Base-by-base conservation (phyloP, 2,113 vertebrate species). In the Menidia beryllina region DNA sequence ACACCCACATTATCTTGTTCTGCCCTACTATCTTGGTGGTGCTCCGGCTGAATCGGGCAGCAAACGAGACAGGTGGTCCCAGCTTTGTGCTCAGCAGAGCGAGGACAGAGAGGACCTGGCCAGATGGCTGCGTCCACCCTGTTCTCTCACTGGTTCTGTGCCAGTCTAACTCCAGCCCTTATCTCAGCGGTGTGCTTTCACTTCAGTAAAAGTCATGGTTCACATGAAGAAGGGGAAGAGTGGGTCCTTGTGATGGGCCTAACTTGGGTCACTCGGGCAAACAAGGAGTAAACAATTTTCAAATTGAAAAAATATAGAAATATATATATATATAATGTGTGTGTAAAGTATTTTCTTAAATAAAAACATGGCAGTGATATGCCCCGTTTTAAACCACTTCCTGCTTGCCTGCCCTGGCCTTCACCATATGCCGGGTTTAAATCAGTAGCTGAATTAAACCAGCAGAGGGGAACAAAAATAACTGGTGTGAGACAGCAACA, bases 71-170 rank as follows among this genome's bases (percentile, higher is more conserved):
- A 87, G 85, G 78, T 88, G 89, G 84, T 81, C 83, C 24, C 49
- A 70, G 88, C 81, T 87, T 47, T 57, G 75, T 85, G 89, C 69
- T 77, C 88, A 88, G 84, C 84, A 76, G 86, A 91, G 89, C 88
- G 81, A 57, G 68, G 76, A 66, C 38, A 13, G 75, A 73, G 61
- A 71, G 65, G 65, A 79, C 77, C 83, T 45, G 70, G 81, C 89
- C 91, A 91, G 89, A 92, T 90, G 91, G 90, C 83, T 77, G 65
- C 20, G 60, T 86, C 87, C 83, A 66, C 77, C 84, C 86, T 77
- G 72, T 85, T 89, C 75, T 47, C 69, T 81, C 81, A 13, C 82
- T 19, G 86, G 64, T 81, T 90, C 78, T 64, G 52, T 73, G 69
- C 70, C 23, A 1, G 59, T 74, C 82, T 76, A 75, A 86, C 72